Evolutionary conservation across 2,888 invertebrate species (phyloP).

Genomic region (Pterostichus madidus): DNA sequence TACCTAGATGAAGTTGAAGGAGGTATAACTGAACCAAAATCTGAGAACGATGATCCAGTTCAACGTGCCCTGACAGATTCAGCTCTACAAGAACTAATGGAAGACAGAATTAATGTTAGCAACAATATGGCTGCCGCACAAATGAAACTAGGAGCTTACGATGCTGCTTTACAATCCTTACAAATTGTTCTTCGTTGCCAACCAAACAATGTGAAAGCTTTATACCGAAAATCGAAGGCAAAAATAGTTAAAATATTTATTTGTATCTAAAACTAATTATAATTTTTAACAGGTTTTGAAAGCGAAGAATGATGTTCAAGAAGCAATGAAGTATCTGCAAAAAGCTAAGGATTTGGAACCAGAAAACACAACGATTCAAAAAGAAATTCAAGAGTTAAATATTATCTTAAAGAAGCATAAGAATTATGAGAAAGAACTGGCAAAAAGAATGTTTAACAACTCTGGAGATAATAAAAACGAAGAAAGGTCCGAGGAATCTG

Average conservation of each 20-base stretch:
- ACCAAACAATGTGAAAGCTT: constrained; percentile 93
- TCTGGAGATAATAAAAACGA: constrained; percentile 52
- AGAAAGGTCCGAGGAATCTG: constrained; percentile 59
- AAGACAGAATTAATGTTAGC: constrained; percentile 90
- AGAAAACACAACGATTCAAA: constrained; percentile 78
- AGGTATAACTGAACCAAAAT: constrained; percentile 81
- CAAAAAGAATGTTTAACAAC: constrained; percentile 77
- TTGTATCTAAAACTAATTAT: constrained; percentile 11
- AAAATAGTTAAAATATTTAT: constrained; percentile 15
- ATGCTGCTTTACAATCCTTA: constrained; percentile 90
- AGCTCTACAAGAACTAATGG: constrained; percentile 84
- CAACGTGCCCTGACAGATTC: constrained; percentile 77
- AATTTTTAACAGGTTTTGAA: constrained; percentile 77
- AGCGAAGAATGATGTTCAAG: constrained; percentile 84
- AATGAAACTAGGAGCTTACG: constrained; percentile 91
- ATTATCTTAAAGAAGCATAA: constrained; percentile 74
- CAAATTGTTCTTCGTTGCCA: constrained; percentile 90
- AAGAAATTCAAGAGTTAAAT: constrained; percentile 76
- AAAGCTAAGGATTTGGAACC: constrained; percentile 84
- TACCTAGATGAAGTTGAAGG: constrained; percentile 87
- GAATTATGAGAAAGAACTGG: constrained; percentile 79
- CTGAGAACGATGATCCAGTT: constrained; percentile 75
- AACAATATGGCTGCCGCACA: constrained; percentile 97
- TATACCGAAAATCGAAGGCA: constrained; percentile 91
- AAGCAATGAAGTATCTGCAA: constrained; percentile 84